These are phyloP conservation scores for Ptyas mucosa DNA, from an alignment of 2,113 vertebrate genomes.

Conservation along the genomic window DNA sequence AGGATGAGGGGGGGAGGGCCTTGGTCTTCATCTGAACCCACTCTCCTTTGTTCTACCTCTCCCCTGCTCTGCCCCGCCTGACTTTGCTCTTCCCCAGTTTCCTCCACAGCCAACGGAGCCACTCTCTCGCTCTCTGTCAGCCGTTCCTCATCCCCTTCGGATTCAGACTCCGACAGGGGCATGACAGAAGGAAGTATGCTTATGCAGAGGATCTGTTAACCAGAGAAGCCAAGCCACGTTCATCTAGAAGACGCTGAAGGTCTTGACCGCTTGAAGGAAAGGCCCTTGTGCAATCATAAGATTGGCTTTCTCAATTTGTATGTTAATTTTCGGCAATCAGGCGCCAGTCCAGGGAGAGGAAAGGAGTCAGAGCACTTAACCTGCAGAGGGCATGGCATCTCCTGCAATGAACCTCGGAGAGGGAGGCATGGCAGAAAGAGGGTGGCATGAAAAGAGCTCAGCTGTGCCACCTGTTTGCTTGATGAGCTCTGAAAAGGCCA, in stretches of 20 bases:
- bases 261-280: neutral
- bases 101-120: too few species aligned
- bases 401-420: neutral
- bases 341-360: neutral
- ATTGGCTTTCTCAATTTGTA: neutral
- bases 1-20: too few species aligned
- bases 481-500: neutral
- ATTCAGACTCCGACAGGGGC: too few species aligned
- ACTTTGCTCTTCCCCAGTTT: too few species aligned
- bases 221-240: neutral
- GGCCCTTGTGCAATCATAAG: constrained; percentile 19
- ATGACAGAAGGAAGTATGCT: neutral
- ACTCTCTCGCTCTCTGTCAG: too few species aligned
- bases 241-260: neutral
- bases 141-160: too few species aligned
- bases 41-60: too few species aligned
- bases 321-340: constrained; percentile 2
- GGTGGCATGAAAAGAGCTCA: neutral
- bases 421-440: neutral
- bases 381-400: fast-evolving
- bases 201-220: fast-evolving
- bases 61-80: too few species aligned
- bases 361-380: neutral
- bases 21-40: too few species aligned
- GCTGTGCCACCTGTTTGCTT: neutral